Evolutionary conservation across 2,797 vertebrate species (phyloP), one percentile per base, ranked within the genome.

Genomic region (Molossus alvarezi): DNA sequence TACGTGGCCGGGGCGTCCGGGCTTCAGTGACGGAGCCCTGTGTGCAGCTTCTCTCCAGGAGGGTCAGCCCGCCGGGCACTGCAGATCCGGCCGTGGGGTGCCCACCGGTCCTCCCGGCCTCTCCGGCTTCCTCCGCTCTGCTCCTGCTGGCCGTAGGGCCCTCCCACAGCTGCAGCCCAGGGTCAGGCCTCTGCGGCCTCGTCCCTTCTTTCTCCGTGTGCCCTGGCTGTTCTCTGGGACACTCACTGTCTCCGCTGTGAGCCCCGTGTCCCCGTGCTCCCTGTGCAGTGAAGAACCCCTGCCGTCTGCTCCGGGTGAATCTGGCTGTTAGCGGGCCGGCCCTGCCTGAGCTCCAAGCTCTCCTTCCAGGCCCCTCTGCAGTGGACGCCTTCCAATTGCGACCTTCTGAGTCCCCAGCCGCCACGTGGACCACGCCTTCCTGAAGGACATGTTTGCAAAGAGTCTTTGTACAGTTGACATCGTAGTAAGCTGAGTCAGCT

Each of bases 401-500:
- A 45, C 41, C 41, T 45, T 45, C 41, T 6, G 6, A 45, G 41
- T 45, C 41, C 41, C 41, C 41, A 4, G 41, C 5, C 41, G 6
- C 41, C 41, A 45, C 41, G 6, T 6, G 41, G 41, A 6, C 41
- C 41, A 45, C 41, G 41, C 6, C 41, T 45, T 45, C 41, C 41
- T 45, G 41, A 45, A 45, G 41, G 41, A 45, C 41, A 3, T 45
- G 41, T 53, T 53, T 53, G 12, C 51, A 53, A 45, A 45, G 51
- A 53, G 51, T 53, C 51, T 13, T 13, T 53, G 29, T 57, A 60
- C 65, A 81, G 51, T 67, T 25, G 9, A 60, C 18, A 25, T 53
- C 88, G 20, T 57, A 81, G 4, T 76, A 73, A 95, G 94, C 41
- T 51, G 12, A 84, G 69, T 81, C 57, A 73, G 2, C 62, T 81